These are phyloP conservation scores for Anastrepha ludens DNA, from an alignment of 1,140 invertebrate genomes.

Conservation along the genomic window DNA sequence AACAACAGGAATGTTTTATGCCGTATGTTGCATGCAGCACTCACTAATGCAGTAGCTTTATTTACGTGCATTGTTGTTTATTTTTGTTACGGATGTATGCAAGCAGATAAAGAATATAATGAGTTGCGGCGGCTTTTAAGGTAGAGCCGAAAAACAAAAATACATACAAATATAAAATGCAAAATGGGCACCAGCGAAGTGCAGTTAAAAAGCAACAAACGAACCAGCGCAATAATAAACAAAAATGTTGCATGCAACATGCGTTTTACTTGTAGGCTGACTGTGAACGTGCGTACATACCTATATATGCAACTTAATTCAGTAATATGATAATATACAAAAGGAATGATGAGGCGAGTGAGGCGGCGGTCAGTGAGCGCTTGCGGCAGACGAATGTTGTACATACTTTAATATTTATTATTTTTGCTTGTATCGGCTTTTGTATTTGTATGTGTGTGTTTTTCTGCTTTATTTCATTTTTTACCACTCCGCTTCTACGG, in stretches of 20 bases:
- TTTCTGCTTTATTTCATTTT: background rate
- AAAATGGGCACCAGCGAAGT: background rate
- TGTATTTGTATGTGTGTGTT: background rate
- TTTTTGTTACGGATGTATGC: constrained; percentile 29
- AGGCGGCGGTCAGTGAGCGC: background rate
- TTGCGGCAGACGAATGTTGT: background rate
- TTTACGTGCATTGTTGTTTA: background rate
- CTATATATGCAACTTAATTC: constrained; percentile 8
- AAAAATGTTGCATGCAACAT: constrained; percentile 49
- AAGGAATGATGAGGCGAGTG: background rate
- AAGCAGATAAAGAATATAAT: constrained; percentile 51
- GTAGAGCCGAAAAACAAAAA: background rate
- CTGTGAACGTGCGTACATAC: background rate
- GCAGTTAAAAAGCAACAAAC: constrained; percentile 11
- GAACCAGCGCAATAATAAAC: constrained; percentile 6
- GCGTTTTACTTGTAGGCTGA: constrained; percentile 2
- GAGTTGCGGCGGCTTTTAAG: constrained; percentile 40
- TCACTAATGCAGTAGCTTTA: background rate
- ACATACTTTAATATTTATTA: constrained; percentile 48
- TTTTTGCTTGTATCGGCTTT: background rate
- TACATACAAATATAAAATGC: background rate
- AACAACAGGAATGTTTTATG: constrained; percentile 2
- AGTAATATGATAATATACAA: constrained; percentile 27
- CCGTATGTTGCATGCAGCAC: background rate
- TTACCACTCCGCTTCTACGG: background rate